phyloP scores from a whole-genome alignment of 2,797 vertebrate species.

The Petrocephalus sullivani region DNA sequence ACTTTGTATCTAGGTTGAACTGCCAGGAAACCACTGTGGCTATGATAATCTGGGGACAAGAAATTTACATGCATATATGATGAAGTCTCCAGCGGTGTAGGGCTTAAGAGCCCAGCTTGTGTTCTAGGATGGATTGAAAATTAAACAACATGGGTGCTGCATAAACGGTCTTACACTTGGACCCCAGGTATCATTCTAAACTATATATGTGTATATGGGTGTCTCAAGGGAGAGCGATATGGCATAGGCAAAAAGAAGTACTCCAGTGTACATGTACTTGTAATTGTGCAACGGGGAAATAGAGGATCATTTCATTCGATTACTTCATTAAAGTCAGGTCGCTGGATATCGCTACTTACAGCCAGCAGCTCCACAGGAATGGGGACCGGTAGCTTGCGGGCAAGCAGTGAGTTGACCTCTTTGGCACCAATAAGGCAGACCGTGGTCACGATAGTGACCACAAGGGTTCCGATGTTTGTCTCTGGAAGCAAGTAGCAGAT shows the following conservation, averaged over 20 bases:
- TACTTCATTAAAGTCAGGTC: neutral
- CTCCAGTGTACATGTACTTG: neutral
- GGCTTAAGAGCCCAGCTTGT: neutral
- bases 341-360: slow-evolving; percentile 53
- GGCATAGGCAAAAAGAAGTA: neutral
- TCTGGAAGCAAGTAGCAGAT: slow-evolving; percentile 67
- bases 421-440: slow-evolving; percentile 69
- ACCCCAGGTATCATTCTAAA: neutral
- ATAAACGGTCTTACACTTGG: neutral
- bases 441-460: slow-evolving; percentile 76
- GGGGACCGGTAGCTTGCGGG: slow-evolving; percentile 70
- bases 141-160: neutral
- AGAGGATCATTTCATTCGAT: neutral
- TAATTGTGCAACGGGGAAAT: neutral
- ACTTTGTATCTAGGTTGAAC: slow-evolving; percentile 54
- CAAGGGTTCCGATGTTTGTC: slow-evolving; percentile 71
- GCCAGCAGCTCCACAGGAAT: slow-evolving; percentile 82
- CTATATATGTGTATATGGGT: neutral
- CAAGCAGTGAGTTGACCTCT: slow-evolving; percentile 70
- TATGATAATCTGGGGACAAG: slow-evolving; percentile 64
- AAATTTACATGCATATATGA: neutral
- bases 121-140: neutral
- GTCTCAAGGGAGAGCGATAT: neutral
- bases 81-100: neutral
- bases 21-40: slow-evolving; percentile 80